These are phyloP conservation scores for Proales similis DNA, from an alignment of 1,140 invertebrate genomes.

Conservation along the genomic window DNA sequence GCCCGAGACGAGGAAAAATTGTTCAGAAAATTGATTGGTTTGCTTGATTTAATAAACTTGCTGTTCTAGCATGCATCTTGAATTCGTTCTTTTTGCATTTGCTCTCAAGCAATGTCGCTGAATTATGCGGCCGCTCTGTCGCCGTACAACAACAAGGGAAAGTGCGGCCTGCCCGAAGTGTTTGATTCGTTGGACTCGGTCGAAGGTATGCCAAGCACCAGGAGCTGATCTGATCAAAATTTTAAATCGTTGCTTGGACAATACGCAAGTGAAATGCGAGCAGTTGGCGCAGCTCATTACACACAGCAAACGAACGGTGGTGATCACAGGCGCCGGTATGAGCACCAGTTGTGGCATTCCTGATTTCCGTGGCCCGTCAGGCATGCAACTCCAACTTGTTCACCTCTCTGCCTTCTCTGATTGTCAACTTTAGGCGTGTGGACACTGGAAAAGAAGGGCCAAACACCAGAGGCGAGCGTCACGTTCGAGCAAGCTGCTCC, in stretches of 20 bases:
- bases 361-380: constrained; percentile 59
- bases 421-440: constrained; percentile 72
- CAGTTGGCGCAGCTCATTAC: constrained; percentile 39
- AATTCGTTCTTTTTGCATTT: neutral
- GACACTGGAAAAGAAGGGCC: constrained; percentile 87
- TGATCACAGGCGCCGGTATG: constrained; percentile 86
- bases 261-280: constrained; percentile 6
- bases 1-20: too few species aligned
- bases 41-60: too few species aligned
- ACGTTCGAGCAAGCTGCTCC: constrained; percentile 86
- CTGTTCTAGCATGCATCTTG: constrained; percentile 15
- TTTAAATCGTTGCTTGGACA: neutral
- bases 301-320: constrained; percentile 74
- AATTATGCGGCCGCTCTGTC: constrained; percentile 22
- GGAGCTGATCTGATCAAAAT: neutral
- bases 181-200: neutral
- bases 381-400: neutral
- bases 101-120: constrained; percentile 10
- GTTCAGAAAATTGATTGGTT: too few species aligned
- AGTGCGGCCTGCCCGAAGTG: constrained; percentile 20
- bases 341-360: constrained; percentile 59
- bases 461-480: constrained; percentile 69
- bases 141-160: constrained; percentile 29
- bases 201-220: neutral
- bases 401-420: neutral